These are phyloP conservation scores for Carassius auratus DNA, from an alignment of 2,113 vertebrate genomes.

Conservation along the genomic window DNA sequence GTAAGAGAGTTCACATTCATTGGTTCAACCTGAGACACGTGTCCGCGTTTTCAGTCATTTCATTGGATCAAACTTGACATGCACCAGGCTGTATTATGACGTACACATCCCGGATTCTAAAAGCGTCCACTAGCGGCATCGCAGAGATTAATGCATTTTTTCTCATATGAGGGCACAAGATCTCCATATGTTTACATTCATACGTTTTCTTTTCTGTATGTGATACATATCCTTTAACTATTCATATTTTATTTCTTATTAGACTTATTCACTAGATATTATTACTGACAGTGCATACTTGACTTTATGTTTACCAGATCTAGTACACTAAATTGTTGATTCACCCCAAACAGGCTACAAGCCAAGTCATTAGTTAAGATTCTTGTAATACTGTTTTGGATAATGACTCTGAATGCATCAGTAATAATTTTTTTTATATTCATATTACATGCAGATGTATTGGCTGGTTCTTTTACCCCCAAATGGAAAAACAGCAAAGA, in stretches of 20 bases:
- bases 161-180: too few species aligned
- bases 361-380: neutral
- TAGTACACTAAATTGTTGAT: neutral
- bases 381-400: neutral
- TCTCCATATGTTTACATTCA: neutral
- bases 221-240: neutral
- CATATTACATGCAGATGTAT: neutral
- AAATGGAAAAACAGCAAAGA: constrained; percentile 6
- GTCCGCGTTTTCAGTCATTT: neutral
- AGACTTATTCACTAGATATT: neutral
- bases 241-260: neutral
- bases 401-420: neutral
- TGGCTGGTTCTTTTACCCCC: neutral
- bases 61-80: constrained; percentile 9
- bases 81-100: neutral
- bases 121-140: neutral
- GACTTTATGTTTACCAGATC: neutral
- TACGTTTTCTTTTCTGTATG: neutral
- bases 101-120: too few species aligned
- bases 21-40: neutral
- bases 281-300: neutral
- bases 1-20: neutral
- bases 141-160: neutral
- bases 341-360: neutral
- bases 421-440: neutral